A percentile compares a stretch with the other conserved stretches of the same genome.
These are phyloP conservation scores for Columba guinea DNA, from an alignment of 2,797 vertebrate species.

Conservation along the genomic window DNA sequence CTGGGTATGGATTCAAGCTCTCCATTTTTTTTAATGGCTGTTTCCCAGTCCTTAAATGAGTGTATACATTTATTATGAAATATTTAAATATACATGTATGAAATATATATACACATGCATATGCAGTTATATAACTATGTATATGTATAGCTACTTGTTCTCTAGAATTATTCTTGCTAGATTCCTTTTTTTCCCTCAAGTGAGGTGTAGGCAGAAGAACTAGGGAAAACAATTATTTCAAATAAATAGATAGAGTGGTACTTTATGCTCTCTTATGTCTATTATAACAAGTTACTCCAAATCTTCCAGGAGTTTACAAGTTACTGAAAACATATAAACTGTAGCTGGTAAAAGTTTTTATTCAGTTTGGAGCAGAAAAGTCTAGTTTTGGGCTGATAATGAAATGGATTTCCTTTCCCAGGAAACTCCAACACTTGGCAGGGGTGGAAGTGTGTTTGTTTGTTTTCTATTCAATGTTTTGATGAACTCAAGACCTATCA, in stretches of 20 bases:
- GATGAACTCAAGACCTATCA: slow-evolving; percentile 5
- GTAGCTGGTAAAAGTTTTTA: not conserved
- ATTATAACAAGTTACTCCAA: not conserved
- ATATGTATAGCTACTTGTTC: not conserved
- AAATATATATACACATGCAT: not conserved
- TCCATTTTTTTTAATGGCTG: not conserved
- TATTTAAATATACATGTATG: not conserved
- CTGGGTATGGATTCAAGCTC: not conserved
- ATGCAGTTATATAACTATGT: not conserved
- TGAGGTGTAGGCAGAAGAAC: not conserved
- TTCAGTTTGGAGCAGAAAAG: not conserved
- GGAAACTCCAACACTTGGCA: slow-evolving; percentile 9
- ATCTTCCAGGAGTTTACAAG: not conserved
- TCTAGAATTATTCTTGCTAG: not conserved
- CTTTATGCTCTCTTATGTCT: not conserved
- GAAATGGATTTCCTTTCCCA: slow-evolving; percentile 33
- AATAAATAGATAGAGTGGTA: not conserved
- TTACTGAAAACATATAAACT: not conserved
- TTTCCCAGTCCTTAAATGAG: not conserved
- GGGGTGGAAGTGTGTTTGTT: not conserved
- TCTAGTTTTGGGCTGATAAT: not conserved
- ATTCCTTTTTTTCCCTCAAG: not conserved
- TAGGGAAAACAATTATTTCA: not conserved
- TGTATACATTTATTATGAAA: not conserved
- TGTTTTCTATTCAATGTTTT: slow-evolving; percentile 31